Conservation (phyloP, 2,113 vertebrate genomes). For the Circaetus gallicus region DNA sequence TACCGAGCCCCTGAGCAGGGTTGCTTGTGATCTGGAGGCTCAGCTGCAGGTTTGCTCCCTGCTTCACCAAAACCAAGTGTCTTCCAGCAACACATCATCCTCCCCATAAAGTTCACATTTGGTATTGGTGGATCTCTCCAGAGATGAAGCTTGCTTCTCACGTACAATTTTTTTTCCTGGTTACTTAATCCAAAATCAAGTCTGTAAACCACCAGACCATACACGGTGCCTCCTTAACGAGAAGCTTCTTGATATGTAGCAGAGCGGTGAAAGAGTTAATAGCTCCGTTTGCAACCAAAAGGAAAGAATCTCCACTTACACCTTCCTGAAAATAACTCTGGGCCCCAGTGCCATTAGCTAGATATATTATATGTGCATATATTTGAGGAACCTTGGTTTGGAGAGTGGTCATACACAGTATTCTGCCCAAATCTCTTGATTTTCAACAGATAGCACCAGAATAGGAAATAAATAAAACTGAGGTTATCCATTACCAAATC, state of each 20-base stretch:
- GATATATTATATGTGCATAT: neutral
- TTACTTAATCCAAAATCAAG: neutral
- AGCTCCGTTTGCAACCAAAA: neutral
- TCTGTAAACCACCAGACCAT: neutral
- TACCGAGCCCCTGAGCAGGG: neutral
- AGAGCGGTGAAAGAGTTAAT: neutral
- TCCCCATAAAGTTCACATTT: neutral
- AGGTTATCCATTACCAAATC: conserved; percentile 20
- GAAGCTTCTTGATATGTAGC: neutral
- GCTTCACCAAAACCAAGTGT: neutral
- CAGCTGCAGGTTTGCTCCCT: neutral
- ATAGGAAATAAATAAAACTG: neutral
- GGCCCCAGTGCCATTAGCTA: neutral
- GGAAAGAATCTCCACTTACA: neutral
- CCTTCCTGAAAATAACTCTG: neutral
- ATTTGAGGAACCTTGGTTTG: neutral
- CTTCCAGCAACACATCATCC: neutral
- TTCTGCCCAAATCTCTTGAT: neutral
- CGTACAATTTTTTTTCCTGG: neutral
- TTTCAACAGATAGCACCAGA: neutral
- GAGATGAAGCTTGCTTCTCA: neutral
- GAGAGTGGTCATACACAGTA: neutral
- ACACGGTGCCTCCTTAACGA: neutral
- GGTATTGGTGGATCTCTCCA: neutral
- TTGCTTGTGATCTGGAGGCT: neutral